Evolutionary conservation across 1,140 invertebrate genomes (phyloP), one percentile per base, ranked within the genome.

Genomic region (Nomia melanderi): DNA sequence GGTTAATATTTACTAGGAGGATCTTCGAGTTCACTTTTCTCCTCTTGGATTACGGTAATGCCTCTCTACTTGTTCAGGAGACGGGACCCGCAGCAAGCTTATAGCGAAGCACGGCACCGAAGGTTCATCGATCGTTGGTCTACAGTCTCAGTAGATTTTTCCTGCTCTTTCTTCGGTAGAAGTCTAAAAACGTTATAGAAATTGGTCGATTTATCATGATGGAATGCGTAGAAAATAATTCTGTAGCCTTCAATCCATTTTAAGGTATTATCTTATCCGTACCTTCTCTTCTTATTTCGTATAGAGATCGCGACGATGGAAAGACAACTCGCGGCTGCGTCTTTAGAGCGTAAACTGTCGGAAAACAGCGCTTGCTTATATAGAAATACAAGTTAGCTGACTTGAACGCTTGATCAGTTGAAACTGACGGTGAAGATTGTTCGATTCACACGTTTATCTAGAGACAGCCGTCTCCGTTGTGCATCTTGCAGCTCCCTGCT

Each of bases 391-490:
- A 25, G 5, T 14, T 41, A n/a, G 4, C 23, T 41, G 39, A 14
- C 9, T 36, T 60, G 27, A n/a, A n/a, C n/a, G n/a, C n/a, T n/a
- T n/a, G n/a, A n/a, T n/a, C n/a, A n/a, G n/a, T n/a, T n/a, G n/a
- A n/a, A n/a, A 66, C 50, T 27, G 20, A 53, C 11, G 29, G 59
- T 11, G 8, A 44, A 66, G 41, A 14, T 27, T 36, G 33, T 31
- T 6, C 29, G 20, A 25, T 14, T 29, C 17, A 39, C 44, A 33
- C 27, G n/a, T 60, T 70, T 77, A 77, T 77, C 70, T 77, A 67
- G 50, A 36, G 36, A 25, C 41, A 44, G 14, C 14, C 36, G 39
- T 50, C 31, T 23, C 14, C 27, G 6, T 14, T n/a, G 12, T 44
- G 27, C 39, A 14, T 50, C 64, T 74, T 33, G 44, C 71, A 53